Conservation (phyloP, 1,140 invertebrate species). For the Penaeus vannamei region DNA sequence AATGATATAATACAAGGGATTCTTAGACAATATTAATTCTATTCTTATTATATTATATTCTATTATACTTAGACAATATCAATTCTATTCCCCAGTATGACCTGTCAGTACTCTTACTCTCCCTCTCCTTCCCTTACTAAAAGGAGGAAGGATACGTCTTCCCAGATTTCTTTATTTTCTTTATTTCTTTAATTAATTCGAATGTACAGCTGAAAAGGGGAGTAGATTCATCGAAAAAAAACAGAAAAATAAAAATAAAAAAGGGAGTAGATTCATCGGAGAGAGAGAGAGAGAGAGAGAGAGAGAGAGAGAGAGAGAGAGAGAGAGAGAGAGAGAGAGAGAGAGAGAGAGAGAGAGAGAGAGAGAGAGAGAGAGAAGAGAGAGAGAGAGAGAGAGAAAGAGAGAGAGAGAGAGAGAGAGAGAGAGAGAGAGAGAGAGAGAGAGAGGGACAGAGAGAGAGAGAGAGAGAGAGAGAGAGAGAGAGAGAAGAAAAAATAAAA, state of each 20-base stretch:
- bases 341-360: not conserved
- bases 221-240: not conserved
- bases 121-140: too few species aligned
- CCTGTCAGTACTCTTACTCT: too few species aligned
- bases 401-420: not conserved
- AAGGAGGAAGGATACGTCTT: too few species aligned
- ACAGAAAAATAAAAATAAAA: constrained; percentile 1
- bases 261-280: not conserved
- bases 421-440: constrained; percentile 13
- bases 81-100: too few species aligned
- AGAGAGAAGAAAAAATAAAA: not conserved
- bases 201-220: not conserved
- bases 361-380: constrained; percentile 13
- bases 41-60: too few species aligned
- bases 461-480: too few species aligned
- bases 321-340: constrained; percentile 12
- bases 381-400: constrained; percentile 4
- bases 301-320: constrained; percentile 13
- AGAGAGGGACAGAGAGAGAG: too few species aligned
- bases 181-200: too few species aligned
- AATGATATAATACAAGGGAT: too few species aligned
- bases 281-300: constrained; percentile 12
- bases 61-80: too few species aligned
- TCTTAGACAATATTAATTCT: too few species aligned
- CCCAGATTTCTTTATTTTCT: too few species aligned